phyloP scores from a whole-genome alignment of 2,888 invertebrate genomes.

The Diarsia mendica region DNA sequence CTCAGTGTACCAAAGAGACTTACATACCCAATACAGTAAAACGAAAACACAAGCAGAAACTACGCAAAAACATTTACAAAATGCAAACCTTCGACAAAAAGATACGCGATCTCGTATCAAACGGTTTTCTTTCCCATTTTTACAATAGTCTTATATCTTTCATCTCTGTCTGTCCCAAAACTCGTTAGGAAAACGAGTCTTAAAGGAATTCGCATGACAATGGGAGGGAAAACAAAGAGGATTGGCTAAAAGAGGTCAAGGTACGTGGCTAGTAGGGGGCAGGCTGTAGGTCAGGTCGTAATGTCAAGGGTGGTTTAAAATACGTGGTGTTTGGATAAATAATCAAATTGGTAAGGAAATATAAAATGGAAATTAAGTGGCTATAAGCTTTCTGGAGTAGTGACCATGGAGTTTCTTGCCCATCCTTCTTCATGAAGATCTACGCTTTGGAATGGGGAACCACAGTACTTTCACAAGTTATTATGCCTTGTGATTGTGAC shows the following conservation, averaged over 20 bases:
- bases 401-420: no score
- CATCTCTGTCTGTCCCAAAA: conserved; percentile 53
- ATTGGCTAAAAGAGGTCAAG: conserved; percentile 52
- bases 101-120: conserved; percentile 55
- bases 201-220: conserved; percentile 59
- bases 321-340: background rate
- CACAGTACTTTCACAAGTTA: no score
- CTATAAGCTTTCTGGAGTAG: background rate
- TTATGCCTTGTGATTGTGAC: no score
- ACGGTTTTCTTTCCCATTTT: conserved; percentile 44
- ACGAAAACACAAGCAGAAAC: conserved; percentile 22
- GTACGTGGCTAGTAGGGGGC: conserved; percentile 10
- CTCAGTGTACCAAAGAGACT: background rate
- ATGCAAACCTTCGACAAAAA: conserved; percentile 46
- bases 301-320: conserved; percentile 27
- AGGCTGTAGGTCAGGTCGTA: conserved; percentile 32
- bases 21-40: background rate
- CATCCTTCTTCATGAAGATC: no score
- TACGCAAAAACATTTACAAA: conserved; percentile 39
- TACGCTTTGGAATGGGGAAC: no score
- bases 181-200: conserved; percentile 58
- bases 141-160: conserved; percentile 53
- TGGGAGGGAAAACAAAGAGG: conserved; percentile 47
- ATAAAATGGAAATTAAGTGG: background rate
- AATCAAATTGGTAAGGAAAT: background rate